Conservation (phyloP, 2,888 invertebrate genomes). For the Rapana venosa region DNA sequence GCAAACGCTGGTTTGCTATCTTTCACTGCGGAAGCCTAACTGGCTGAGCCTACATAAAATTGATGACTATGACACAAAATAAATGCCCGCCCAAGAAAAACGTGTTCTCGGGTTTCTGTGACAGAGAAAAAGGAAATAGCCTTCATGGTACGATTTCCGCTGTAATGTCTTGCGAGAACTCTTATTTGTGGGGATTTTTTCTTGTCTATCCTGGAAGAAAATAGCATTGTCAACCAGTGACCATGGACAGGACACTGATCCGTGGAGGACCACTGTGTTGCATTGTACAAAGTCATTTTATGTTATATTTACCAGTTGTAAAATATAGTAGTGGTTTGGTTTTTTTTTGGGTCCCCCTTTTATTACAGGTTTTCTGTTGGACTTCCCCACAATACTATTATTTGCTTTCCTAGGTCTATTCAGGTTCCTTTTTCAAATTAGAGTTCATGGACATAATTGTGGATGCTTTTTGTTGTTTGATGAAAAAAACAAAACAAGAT, state of each 20-base stretch:
- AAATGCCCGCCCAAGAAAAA: background rate
- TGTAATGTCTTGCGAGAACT: conserved; percentile 1
- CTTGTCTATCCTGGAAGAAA: background rate
- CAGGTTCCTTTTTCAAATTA: background rate
- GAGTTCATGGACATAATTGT: background rate
- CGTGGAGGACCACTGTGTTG: background rate
- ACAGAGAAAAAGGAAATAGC: background rate
- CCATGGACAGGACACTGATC: background rate
- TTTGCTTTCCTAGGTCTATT: conserved; percentile 9
- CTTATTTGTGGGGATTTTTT: conserved; percentile 1
- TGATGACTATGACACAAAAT: conserved; percentile 10
- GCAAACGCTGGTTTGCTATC: conserved; percentile 5
- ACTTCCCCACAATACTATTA: background rate
- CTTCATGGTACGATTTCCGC: background rate
- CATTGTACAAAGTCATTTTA: conserved; percentile 28
- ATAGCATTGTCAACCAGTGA: background rate
- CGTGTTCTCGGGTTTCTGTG: background rate
- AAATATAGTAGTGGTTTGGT: conserved; percentile 16
- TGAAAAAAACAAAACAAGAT: background rate
- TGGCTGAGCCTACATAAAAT: conserved; percentile 15
- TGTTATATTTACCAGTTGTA: conserved; percentile 5
- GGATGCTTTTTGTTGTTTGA: conserved; percentile 8
- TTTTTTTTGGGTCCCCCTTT: background rate
- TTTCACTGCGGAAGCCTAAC: conserved; percentile 15
- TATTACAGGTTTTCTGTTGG: background rate